phyloP scores from a whole-genome alignment of 30 jellyfish, hydroid and myxozoan genomes.

The Aurelia aurita region DNA sequence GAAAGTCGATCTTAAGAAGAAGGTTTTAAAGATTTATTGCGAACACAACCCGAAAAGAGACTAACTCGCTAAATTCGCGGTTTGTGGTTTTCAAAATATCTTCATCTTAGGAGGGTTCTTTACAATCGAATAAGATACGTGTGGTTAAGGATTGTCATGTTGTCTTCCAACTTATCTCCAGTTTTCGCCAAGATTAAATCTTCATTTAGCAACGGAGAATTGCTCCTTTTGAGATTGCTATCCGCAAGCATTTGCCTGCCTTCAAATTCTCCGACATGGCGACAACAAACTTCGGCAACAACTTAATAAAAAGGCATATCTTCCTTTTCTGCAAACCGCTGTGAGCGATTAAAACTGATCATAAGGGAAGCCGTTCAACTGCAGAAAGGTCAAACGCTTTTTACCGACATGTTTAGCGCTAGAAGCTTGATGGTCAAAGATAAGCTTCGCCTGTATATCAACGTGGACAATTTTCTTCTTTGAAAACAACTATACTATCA shows the following conservation, averaged over 20 bases:
- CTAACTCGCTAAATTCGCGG: conserved; percentile 38
- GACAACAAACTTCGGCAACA: background rate
- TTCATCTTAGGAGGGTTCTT: conserved; percentile 37
- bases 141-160: conserved; percentile 59
- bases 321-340: background rate
- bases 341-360: too few relatives aligned
- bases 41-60: conserved; percentile 63
- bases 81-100: conserved; percentile 66
- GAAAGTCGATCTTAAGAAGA: conserved; percentile 60
- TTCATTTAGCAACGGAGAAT: conserved; percentile 56
- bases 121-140: conserved; percentile 48
- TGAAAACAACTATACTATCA: too few relatives aligned
- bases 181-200: conserved; percentile 45
- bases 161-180: conserved; percentile 37
- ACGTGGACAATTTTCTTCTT: too few relatives aligned
- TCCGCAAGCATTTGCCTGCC: conserved; percentile 68
- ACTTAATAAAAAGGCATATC: background rate
- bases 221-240: conserved; percentile 58
- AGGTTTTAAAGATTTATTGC: conserved; percentile 62
- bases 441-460: too few relatives aligned
- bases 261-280: background rate
- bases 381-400: too few relatives aligned
- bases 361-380: too few relatives aligned
- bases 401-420: too few relatives aligned
- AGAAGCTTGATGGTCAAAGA: too few relatives aligned